Percentiles rank a stretch among this genome's conserved stretches.
Evolutionary conservation across 2,797 vertebrate species (phyloP).

Genomic region (Otus scops): DNA sequence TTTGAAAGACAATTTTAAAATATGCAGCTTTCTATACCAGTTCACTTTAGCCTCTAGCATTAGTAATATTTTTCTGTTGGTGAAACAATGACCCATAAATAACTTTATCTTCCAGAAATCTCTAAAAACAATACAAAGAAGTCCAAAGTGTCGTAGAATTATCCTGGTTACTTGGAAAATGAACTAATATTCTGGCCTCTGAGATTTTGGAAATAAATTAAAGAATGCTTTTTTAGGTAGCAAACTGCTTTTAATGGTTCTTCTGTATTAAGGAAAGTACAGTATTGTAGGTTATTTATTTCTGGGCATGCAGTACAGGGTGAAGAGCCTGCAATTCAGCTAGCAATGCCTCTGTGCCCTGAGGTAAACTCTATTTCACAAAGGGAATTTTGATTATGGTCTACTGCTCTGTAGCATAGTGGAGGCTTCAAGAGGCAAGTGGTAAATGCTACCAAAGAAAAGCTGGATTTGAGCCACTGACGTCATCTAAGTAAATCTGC

Average conservation of each 20-base stretch:
- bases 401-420: slow-evolving; percentile 84
- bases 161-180: slow-evolving; percentile 44
- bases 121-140: neutral
- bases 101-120: neutral
- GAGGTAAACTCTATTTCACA: slow-evolving; percentile 86
- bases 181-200: slow-evolving; percentile 46
- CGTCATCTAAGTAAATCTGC: slow-evolving; percentile 93
- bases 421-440: slow-evolving; percentile 84
- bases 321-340: slow-evolving; percentile 70
- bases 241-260: slow-evolving; percentile 71
- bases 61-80: slow-evolving; percentile 11
- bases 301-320: slow-evolving; percentile 51
- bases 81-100: slow-evolving; percentile 44
- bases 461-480: slow-evolving; percentile 91
- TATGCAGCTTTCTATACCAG: neutral
- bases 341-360: slow-evolving; percentile 77
- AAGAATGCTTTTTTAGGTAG: slow-evolving; percentile 67
- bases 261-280: slow-evolving; percentile 70
- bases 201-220: slow-evolving; percentile 76
- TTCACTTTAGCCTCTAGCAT: neutral
- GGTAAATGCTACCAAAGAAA: slow-evolving; percentile 89
- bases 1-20: slow-evolving; percentile 13
- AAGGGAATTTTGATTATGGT: slow-evolving; percentile 89
- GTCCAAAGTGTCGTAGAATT: neutral
- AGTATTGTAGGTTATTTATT: slow-evolving; percentile 70